Evolutionary conservation across 2,888 invertebrate genomes (phyloP), one percentile per base, ranked within the genome.

Genomic region (Dasypolia templi): DNA sequence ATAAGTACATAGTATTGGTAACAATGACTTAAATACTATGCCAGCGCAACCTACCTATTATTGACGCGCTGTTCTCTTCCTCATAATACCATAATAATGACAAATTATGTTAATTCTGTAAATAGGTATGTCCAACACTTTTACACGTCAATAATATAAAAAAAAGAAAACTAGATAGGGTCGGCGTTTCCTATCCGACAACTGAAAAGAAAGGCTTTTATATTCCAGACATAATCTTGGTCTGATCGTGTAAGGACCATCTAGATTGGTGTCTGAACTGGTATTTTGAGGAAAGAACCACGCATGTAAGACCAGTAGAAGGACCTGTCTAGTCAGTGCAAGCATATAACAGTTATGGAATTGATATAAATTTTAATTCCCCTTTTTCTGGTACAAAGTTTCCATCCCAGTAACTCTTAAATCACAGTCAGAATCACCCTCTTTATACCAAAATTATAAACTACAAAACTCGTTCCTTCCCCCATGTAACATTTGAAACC

Each of bases 401-500:
- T 67, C 9, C 12, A 19, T 32, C 26, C 1, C 22, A 46, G 22
- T 19, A 22, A 14, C 19, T 68, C 51, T 22, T 64, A 66, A 44
- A 66, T 35, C 44, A 22, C 6, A 11, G n/a, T n/a, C 11, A n/a
- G 6, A 56, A n/a, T 29, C 9, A 39, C 29, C 39, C 12, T n/a
- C 17, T 51, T 11, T n/a, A 11, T 2, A 61, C 17, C 14, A 62
- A 79, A 35, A 56, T 51, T 35, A 39, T 39, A 14, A 53, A 53
- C 46, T 53, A 53, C 58, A 67, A 72, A 58, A 22, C 62, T 35
- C 71, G 46, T 75, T 81, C 5, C 55, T 55, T 26, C n/a, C 32
- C 29, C 42, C 64, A 75, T 74, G 19, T 19, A 82, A 73, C 79
- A 72, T 75, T 81, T 63, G 75, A 82, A 79, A 51, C 29, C 49